phyloP scores from a whole-genome alignment of 2,797 vertebrate genomes.

The Neopelma chrysocephalum region DNA sequence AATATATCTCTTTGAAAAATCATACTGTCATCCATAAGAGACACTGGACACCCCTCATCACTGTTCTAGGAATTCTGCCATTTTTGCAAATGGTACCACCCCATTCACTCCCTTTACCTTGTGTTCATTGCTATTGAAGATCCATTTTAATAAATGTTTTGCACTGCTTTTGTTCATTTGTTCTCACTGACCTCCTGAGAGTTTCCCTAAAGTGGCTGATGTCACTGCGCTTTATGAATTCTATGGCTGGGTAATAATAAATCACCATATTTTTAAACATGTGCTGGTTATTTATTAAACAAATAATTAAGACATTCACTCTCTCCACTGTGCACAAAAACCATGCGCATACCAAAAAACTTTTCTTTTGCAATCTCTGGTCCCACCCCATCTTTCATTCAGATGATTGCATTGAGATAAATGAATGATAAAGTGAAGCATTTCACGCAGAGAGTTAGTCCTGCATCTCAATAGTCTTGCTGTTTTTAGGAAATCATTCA shows the following conservation, averaged over 20 bases:
- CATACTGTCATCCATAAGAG: not conserved
- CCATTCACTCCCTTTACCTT: not conserved
- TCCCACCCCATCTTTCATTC: not conserved
- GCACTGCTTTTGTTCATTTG: not conserved
- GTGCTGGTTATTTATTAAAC: not conserved
- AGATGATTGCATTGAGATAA: not conserved
- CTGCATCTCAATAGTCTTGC: not conserved
- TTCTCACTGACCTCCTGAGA: not conserved
- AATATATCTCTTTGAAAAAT: not conserved
- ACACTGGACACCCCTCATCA: fast-evolving
- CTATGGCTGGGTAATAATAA: not conserved
- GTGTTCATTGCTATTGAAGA: not conserved
- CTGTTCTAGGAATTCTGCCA: not conserved
- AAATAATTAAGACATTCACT: not conserved
- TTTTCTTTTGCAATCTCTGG: not conserved
- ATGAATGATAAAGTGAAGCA: not conserved
- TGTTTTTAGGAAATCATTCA: conserved; percentile 46
- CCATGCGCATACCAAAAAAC: not conserved
- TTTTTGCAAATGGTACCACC: not conserved
- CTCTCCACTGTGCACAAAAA: not conserved
- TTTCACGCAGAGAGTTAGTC: not conserved
- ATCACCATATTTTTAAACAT: not conserved
- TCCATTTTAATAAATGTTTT: not conserved
- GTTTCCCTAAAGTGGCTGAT: not conserved
- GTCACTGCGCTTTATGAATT: not conserved